These are phyloP conservation scores for Prionailurus bengalensis DNA, from an alignment of 2,113 vertebrate species.

Conservation along the genomic window DNA sequence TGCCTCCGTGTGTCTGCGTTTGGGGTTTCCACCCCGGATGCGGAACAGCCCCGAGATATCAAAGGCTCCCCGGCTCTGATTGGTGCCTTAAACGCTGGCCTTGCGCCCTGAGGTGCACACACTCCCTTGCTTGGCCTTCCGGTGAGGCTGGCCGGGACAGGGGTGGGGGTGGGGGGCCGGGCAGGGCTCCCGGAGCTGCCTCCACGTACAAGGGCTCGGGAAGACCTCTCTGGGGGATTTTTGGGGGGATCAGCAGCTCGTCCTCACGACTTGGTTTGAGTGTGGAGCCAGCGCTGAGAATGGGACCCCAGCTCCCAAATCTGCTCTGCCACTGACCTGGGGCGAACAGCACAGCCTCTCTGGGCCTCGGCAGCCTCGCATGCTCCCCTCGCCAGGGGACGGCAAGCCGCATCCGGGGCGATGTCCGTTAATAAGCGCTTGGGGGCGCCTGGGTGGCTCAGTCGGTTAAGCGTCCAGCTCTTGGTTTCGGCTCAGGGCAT, in stretches of 20 bases:
- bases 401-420: rapidly evolving
- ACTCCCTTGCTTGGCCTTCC: background rate
- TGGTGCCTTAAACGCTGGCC: background rate
- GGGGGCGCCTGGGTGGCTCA: too few relatives aligned
- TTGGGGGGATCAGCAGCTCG: background rate
- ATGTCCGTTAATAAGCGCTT: rapidly evolving
- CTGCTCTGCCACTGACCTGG: background rate
- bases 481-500: too few relatives aligned
- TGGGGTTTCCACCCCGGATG: background rate
- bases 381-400: background rate
- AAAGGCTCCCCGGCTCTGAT: background rate
- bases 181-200: background rate
- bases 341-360: too few relatives aligned
- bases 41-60: background rate
- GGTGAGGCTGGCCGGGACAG: background rate
- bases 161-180: background rate
- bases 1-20: rapidly evolving
- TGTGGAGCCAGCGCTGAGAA: background rate
- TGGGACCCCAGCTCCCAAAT: background rate
- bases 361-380: background rate
- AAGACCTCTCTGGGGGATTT: background rate
- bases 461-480: too few relatives aligned
- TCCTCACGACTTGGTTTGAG: background rate
- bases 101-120: background rate
- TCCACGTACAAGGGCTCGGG: background rate